Evolutionary conservation across 1,140 invertebrate genomes (phyloP), one percentile per base, ranked within the genome.

Genomic region (Nasonia longicornis): DNA sequence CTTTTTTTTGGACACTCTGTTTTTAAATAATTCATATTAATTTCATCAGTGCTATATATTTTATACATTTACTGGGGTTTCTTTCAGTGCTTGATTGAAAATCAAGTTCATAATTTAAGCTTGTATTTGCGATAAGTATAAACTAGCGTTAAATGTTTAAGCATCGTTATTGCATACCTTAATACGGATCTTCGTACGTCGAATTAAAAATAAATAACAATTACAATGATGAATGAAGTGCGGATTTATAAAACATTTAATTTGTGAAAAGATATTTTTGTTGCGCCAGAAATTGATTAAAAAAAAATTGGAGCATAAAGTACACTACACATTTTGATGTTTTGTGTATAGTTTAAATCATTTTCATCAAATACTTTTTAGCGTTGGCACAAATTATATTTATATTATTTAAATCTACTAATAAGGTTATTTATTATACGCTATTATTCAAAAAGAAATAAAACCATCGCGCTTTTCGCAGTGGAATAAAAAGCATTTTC

Each of bases 131-230:
- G 16, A 58, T 58, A 20, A 26, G n/a, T 22, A 4, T n/a, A 64
- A 22, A 7, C 16, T 64, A 26, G 22, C 63, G 3, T 64, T 64
- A 64, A 64, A 48, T 14, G 14, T 14, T 48, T 22, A 64, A 16
- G 20, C 8, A 64, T 64, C 63, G 63, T 22, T 31, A 67, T 67
- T 29, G 3, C 10, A 20, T 42, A 42, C 3, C 0, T 71, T 71
- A 71, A 71, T 35, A n/a, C 3, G 35, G 4, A 72, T 48, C 69
- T 79, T 79, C 77, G 77, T 79, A 79, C 48, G 77, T 79, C 77
- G 69, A 79, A 72, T 72, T 63, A 35, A 3, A 16, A 67, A 6
- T 26, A 6, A 58, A 58, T 58, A 58, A 58, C 2, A 58, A 20
- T 3, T 48, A 48, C 0, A 16, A 48, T 48, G 7, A 42, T 42